Conservation (phyloP, 2,797 vertebrate genomes). For the Paramormyrops hopkinsi region DNA sequence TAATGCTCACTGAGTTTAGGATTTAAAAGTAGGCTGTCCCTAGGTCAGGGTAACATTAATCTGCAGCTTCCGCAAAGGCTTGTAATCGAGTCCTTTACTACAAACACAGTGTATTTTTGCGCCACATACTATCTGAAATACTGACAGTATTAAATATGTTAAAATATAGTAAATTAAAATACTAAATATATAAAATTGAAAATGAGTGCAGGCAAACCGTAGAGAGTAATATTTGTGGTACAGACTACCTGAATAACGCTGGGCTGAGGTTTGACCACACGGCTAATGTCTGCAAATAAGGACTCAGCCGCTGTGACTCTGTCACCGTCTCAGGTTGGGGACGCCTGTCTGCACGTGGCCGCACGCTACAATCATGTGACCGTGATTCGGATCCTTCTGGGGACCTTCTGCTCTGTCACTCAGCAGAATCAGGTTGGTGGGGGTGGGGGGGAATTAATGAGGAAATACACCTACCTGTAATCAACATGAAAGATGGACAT, state of each 20-base stretch:
- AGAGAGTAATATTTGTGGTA: not conserved
- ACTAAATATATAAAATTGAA: not conserved
- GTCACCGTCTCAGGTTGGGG: conserved; percentile 68
- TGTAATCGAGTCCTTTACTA: not conserved
- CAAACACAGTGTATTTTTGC: not conserved
- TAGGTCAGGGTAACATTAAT: not conserved
- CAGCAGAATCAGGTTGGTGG: conserved; percentile 90
- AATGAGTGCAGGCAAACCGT: not conserved
- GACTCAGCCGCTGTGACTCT: not conserved
- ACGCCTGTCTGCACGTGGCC: conserved; percentile 86
- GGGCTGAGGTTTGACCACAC: not conserved
- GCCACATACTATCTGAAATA: not conserved
- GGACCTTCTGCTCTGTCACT: conserved; percentile 88
- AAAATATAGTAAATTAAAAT: too few species aligned
- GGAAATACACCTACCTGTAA: not conserved
- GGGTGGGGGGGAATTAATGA: not conserved
- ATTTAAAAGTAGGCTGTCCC: not conserved
- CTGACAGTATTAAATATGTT: not conserved
- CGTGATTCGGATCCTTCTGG: conserved; percentile 82
- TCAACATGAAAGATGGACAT: not conserved
- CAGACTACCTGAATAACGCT: not conserved
- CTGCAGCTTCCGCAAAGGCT: not conserved
- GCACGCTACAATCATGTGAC: conserved; percentile 89
- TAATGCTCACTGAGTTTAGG: not conserved
- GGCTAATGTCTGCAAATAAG: not conserved